Base-by-base conservation (phyloP, 2,888 invertebrate species). In the Melieria omissa region DNA sequence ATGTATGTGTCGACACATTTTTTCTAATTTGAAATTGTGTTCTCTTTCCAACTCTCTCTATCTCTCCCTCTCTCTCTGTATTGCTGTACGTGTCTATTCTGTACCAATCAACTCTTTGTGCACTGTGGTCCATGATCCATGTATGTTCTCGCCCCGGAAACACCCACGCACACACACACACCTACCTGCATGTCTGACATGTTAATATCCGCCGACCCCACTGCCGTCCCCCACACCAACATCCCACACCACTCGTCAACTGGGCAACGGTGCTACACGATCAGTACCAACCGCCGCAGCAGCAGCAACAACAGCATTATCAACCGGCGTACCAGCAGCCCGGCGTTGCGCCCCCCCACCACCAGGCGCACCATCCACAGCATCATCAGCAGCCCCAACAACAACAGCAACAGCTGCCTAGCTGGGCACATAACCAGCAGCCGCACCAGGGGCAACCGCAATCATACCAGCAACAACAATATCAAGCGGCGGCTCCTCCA, bases 321-420 rank as follows among this genome's bases (percentile, higher is more conserved):
- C 79, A 80, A 60, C 73, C 55, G 54, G 64, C 63, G 41, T 61
- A 57, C n/a, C 75, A 74, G 49, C 73, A 74, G 58, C 78, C 75
- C 73, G 29, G 9, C 12, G 45, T 29, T 29, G 29, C 29, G 29
- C 29, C 29, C 29, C 29, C 29, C 29, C 29, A 29, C 29, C 29
- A 29, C 29, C 57, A 57, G 57, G 65, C 63, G 44, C 65, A 65
- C 63, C 67, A 62, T 46, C 72, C 61, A 58, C 67, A 68, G 65
- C 73, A 70, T 65, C 64, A 62, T n/a, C 79, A 80, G 61, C 80
- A 80, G 67, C 81, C 78, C 73, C 77, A 78, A 70, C 78, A 77
- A 71, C 80, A 76, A 54, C 74, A 71, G 67, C 75, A 73, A 67
- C 67, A 68, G 63, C 75, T 76, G 79, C 76, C 77, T 78, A 71